These are phyloP conservation scores for Drosophila lowei DNA, from an alignment of 1,140 invertebrate genomes.

Conservation along the genomic window DNA sequence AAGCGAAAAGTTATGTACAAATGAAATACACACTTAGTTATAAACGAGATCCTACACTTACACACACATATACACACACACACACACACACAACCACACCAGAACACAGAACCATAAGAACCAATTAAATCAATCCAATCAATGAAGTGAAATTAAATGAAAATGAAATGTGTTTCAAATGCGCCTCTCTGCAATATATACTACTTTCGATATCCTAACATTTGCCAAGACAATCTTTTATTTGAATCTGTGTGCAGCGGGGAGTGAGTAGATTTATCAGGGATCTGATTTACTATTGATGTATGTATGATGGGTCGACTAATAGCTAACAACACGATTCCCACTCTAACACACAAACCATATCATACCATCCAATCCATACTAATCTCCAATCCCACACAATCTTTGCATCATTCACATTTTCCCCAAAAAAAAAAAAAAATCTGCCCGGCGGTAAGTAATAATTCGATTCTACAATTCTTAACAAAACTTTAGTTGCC, in stretches of 20 bases:
- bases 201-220: slow-evolving; percentile 51
- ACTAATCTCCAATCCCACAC: slow-evolving; percentile 24
- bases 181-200: slow-evolving; percentile 47
- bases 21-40: slow-evolving; percentile 67
- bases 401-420: slow-evolving; percentile 26
- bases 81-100: no score
- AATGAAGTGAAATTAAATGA: slow-evolving; percentile 29
- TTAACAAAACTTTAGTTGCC: slow-evolving; percentile 35
- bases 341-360: neutral
- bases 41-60: slow-evolving; percentile 37
- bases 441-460: slow-evolving; percentile 59
- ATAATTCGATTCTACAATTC: slow-evolving; percentile 62
- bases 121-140: slow-evolving; percentile 14
- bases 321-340: slow-evolving; percentile 25
- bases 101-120: slow-evolving; percentile 11
- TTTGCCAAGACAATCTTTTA: slow-evolving; percentile 50
- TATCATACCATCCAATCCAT: slow-evolving; percentile 12
- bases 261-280: slow-evolving; percentile 50
- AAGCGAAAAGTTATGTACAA: slow-evolving; percentile 81
- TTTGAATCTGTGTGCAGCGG: slow-evolving; percentile 52
- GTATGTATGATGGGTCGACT: slow-evolving; percentile 45
- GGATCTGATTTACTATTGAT: slow-evolving; percentile 25
- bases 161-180: slow-evolving; percentile 41
- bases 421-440: slow-evolving; percentile 16
- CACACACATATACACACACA: no score